A percentile compares a stretch with the other conserved stretches of the same genome.
Evolutionary conservation across 2,113 vertebrate genomes (phyloP).

Genomic region (Prunella fulvescens): DNA sequence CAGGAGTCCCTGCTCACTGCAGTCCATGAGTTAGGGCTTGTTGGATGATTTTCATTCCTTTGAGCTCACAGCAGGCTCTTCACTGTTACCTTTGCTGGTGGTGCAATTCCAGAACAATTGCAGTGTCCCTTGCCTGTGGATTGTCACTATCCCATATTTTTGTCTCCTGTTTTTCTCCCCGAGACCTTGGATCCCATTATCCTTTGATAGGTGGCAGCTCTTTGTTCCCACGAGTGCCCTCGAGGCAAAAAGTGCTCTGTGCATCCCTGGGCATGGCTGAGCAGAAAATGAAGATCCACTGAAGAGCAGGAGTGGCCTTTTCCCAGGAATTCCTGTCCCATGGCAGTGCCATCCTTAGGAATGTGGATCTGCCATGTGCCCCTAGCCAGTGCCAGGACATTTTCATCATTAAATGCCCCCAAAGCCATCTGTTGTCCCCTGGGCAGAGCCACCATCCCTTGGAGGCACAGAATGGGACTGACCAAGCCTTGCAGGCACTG

Average conservation of each 20-base stretch:
- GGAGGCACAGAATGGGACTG: neutral
- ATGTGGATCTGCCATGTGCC: neutral
- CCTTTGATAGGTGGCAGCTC: neutral
- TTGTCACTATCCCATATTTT: neutral
- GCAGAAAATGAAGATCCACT: neutral
- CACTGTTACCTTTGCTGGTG: neutral
- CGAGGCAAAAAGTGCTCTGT: neutral
- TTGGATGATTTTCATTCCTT: neutral
- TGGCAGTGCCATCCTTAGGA: neutral
- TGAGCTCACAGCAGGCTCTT: fast-evolving
- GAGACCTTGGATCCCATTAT: neutral
- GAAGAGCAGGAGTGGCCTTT: neutral
- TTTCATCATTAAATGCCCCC: neutral
- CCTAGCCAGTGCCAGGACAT: neutral
- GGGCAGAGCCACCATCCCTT: neutral
- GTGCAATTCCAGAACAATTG: neutral
- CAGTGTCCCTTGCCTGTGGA: neutral
- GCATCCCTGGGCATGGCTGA: neutral
- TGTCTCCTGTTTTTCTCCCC: neutral
- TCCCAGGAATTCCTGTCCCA: neutral
- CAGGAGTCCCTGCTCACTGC: neutral
- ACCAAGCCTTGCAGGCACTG: neutral
- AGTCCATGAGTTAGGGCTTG: neutral
- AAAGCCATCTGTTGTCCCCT: neutral
- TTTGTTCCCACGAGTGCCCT: neutral